These are phyloP conservation scores for Abrostola triplasia DNA, from an alignment of 2,888 invertebrate genomes.

Conservation along the genomic window DNA sequence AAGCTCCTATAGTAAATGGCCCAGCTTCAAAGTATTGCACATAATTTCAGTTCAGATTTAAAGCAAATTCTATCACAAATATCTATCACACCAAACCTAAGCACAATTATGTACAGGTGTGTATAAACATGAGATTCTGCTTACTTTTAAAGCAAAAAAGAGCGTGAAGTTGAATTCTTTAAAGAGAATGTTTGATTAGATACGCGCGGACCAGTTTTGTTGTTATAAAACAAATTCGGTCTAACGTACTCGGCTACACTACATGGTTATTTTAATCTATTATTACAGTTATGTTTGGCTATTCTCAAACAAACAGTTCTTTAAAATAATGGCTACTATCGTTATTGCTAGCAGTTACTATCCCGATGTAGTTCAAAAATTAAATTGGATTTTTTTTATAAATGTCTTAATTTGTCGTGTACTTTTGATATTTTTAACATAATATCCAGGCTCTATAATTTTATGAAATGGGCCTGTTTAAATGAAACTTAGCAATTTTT, in stretches of 20 bases:
- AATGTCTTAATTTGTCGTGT: too few species aligned
- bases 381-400: too few species aligned
- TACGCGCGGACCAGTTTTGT: constrained; percentile 25
- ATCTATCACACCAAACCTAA: neutral
- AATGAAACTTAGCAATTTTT: too few species aligned
- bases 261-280: constrained; percentile 42
- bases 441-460: too few species aligned
- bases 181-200: constrained; percentile 41
- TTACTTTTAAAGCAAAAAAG: constrained; percentile 20
- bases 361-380: too few species aligned
- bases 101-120: neutral
- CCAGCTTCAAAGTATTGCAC: too few species aligned
- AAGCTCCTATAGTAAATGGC: too few species aligned
- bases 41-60: neutral
- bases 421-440: too few species aligned
- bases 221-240: constrained; percentile 46
- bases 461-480: too few species aligned
- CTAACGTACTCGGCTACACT: constrained; percentile 8
- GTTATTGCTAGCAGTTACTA: neutral
- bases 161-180: constrained; percentile 33
- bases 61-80: neutral
- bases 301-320: neutral
- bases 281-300: constrained; percentile 38
- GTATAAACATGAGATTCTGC: neutral
- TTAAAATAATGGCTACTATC: constrained; percentile 7